Evolutionary conservation across 2,888 invertebrate species (phyloP).

Genomic region (Agriopis aurantiaria): DNA sequence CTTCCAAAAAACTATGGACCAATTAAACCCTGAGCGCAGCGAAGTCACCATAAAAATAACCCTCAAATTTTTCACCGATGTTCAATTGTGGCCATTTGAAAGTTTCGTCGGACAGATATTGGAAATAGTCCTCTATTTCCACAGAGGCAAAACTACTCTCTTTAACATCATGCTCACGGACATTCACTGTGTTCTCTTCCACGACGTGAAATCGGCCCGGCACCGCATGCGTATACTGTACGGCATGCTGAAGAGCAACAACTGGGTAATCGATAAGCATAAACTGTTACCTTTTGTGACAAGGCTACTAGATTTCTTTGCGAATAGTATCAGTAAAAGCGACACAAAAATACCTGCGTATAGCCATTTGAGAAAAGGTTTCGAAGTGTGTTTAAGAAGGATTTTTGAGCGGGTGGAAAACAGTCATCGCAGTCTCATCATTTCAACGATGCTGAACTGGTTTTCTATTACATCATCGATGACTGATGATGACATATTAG

Average conservation of each 20-base stretch:
- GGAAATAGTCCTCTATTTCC: constrained; percentile 65
- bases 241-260: constrained; percentile 75
- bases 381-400: constrained; percentile 85
- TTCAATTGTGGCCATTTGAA: constrained; percentile 66
- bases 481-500: constrained; percentile 74
- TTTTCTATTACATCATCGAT: constrained; percentile 68
- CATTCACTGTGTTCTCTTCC: constrained; percentile 63
- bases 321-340: constrained; percentile 65
- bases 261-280: constrained; percentile 75
- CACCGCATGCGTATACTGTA: constrained; percentile 81
- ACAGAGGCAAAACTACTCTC: constrained; percentile 59
- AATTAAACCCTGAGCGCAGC: constrained; percentile 64
- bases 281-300: constrained; percentile 73
- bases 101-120: constrained; percentile 67
- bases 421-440: constrained; percentile 75
- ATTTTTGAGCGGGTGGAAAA: constrained; percentile 81
- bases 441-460: constrained; percentile 83
- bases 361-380: constrained; percentile 74
- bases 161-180: constrained; percentile 69
- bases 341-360: constrained; percentile 57
- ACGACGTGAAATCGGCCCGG: constrained; percentile 67
- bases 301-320: constrained; percentile 79
- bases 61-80: constrained; percentile 61
- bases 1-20: constrained; percentile 64
- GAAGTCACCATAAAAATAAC: constrained; percentile 63